phyloP scores from a whole-genome alignment of 2,797 vertebrate species.

The Cyclura pinguis region DNA sequence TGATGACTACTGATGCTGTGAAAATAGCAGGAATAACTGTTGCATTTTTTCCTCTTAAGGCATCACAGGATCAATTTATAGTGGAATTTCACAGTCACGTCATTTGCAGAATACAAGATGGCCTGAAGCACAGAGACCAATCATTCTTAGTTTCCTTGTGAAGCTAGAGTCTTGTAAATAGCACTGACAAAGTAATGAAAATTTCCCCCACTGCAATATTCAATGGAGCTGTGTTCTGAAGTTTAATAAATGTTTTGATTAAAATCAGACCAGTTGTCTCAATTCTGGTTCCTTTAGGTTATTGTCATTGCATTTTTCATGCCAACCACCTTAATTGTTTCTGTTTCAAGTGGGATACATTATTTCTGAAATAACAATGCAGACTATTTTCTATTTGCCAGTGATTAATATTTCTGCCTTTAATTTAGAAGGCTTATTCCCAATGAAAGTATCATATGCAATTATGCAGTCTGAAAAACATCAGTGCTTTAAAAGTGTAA shows the following conservation, averaged over 20 bases:
- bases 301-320: conserved; percentile 46
- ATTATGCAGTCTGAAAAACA: not conserved
- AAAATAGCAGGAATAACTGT: conserved; percentile 8
- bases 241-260: conserved; percentile 62
- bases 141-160: conserved; percentile 21
- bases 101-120: conserved; percentile 46
- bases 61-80: conserved; percentile 10
- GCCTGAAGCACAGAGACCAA: conserved; percentile 39
- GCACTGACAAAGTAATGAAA: conserved; percentile 46
- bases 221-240: conserved; percentile 33
- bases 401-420: conserved; percentile 46
- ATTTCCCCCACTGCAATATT: not conserved
- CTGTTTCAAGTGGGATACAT: conserved; percentile 41
- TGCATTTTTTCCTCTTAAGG: conserved; percentile 46
- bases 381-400: conserved; percentile 18
- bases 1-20: conserved; percentile 36
- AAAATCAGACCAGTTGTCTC: conserved; percentile 46
- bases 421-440: conserved; percentile 30
- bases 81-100: conserved; percentile 35
- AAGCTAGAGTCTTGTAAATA: conserved; percentile 48
- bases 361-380: conserved; percentile 13
- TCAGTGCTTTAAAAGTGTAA: conserved; percentile 13
- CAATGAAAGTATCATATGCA: not conserved
- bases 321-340: conserved; percentile 20
- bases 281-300: conserved; percentile 33